Percentiles rank a stretch among this genome's conserved stretches.
These are phyloP conservation scores for Macropis europaea DNA, from an alignment of 2,888 invertebrate species.

Conservation along the genomic window DNA sequence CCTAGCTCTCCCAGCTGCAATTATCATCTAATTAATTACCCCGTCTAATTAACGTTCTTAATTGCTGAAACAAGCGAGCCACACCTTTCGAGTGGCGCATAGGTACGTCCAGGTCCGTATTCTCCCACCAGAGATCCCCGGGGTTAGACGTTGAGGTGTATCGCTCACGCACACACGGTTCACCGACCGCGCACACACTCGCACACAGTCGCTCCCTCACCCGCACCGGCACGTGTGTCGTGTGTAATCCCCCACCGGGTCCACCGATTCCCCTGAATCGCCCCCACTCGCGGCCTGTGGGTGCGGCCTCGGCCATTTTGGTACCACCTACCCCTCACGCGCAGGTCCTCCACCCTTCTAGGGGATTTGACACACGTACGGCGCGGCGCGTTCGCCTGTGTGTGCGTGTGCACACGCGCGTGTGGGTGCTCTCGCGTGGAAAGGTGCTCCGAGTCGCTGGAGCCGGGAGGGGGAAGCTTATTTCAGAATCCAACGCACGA, in stretches of 20 bases:
- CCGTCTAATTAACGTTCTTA: slow-evolving; percentile 43
- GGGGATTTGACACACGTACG: slow-evolving; percentile 59
- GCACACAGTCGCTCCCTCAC: slow-evolving; percentile 22
- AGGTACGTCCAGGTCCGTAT: slow-evolving; percentile 60
- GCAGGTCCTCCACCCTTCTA: slow-evolving; percentile 68
- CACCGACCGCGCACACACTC: slow-evolving; percentile 25
- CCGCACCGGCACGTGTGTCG: slow-evolving; percentile 53
- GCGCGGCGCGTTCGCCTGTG: not conserved
- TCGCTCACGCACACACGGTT: slow-evolving; percentile 41
- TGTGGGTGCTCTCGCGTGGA: slow-evolving; percentile 53
- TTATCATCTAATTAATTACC: slow-evolving; percentile 38
- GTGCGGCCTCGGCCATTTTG: slow-evolving; percentile 76
- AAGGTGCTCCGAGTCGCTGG: slow-evolving; percentile 53
- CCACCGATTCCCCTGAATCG: slow-evolving; percentile 67
- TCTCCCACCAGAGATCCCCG: slow-evolving; percentile 48
- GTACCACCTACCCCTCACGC: slow-evolving; percentile 75
- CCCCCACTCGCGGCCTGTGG: slow-evolving; percentile 68
- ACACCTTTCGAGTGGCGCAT: slow-evolving; percentile 63
- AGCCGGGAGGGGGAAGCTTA: slow-evolving; percentile 65
- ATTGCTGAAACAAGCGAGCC: slow-evolving; percentile 51
- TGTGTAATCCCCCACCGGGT: slow-evolving; percentile 60
- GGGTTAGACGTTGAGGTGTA: slow-evolving; percentile 57
- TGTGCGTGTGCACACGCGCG: slow-evolving; percentile 35
- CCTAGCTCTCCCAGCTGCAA: not conserved
- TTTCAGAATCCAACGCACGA: slow-evolving; percentile 74